phyloP scores from a whole-genome alignment of 2,888 invertebrate genomes.

The Seira ritae region DNA sequence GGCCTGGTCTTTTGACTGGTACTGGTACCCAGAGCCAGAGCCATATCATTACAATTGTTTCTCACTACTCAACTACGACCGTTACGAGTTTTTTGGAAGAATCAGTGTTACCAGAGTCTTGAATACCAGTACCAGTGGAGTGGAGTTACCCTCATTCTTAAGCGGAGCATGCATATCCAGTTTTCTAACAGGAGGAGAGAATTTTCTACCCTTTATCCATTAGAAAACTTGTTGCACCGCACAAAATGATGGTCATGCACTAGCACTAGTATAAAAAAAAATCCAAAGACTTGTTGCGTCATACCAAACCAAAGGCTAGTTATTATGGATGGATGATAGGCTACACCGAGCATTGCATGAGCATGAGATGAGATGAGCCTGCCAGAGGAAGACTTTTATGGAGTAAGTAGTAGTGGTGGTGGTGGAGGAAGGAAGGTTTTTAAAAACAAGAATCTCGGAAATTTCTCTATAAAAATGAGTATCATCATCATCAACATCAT shows the following conservation, averaged over 20 bases:
- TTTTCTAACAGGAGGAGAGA: slow-evolving; percentile 14
- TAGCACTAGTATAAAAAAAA: background rate
- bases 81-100: slow-evolving; percentile 55
- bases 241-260: slow-evolving; percentile 8
- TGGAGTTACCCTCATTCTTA: slow-evolving; percentile 3
- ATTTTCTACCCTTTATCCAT: slow-evolving; percentile 22
- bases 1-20: background rate
- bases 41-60: slow-evolving; percentile 11
- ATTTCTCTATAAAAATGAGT: background rate
- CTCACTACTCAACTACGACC: slow-evolving; percentile 39
- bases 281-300: slow-evolving; percentile 56
- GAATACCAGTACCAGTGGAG: background rate
- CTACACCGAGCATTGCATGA: no score
- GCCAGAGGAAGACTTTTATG: background rate
- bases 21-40: slow-evolving; percentile 1
- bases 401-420: background rate
- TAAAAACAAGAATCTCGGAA: slow-evolving; percentile 23
- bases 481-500: no score
- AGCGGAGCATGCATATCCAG: slow-evolving; percentile 17
- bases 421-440: slow-evolving; percentile 12
- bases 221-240: slow-evolving; percentile 12
- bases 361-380: no score
- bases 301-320: background rate
- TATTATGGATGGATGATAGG: no score
- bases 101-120: slow-evolving; percentile 45